Evolutionary conservation across 2,888 invertebrate species (phyloP).

Genomic region (Drosophila gaucha): DNA sequence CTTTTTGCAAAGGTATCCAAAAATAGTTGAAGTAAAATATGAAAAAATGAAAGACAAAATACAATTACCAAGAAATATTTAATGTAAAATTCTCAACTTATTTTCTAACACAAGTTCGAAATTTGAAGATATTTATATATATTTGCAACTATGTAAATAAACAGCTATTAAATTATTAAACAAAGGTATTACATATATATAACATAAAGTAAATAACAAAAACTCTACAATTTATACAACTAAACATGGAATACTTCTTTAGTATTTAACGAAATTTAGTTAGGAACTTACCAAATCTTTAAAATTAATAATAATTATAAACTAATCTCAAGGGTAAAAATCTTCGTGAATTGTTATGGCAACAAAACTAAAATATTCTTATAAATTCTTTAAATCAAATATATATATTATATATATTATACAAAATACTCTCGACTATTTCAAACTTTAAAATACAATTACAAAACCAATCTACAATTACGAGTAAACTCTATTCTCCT

Average conservation of each 20-base stretch:
- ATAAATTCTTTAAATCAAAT: slow-evolving; percentile 54
- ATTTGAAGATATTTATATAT: slow-evolving; percentile 6
- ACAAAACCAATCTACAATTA: slow-evolving; percentile 42
- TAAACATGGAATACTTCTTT: slow-evolving; percentile 19
- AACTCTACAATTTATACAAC: slow-evolving; percentile 69
- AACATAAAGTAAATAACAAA: slow-evolving; percentile 2
- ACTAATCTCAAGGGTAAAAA: slow-evolving; percentile 56
- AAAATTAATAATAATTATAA: slow-evolving; percentile 31
- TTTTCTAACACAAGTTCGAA: slow-evolving; percentile 5
- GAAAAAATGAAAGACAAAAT: neutral
- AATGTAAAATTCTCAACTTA: neutral
- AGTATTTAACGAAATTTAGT: slow-evolving; percentile 59
- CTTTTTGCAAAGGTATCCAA: too few species aligned
- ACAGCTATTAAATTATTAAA: slow-evolving; percentile 3
- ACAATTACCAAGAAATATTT: slow-evolving; percentile 3
- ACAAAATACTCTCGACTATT: slow-evolving; percentile 58
- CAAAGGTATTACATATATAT: slow-evolving; percentile 39
- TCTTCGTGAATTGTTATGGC: slow-evolving; percentile 50
- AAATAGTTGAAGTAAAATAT: too few species aligned
- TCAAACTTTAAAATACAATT: slow-evolving; percentile 38
- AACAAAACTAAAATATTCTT: slow-evolving; percentile 62
- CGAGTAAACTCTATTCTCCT: slow-evolving; percentile 58
- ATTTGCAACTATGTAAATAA: slow-evolving; percentile 23
- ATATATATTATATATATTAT: slow-evolving; percentile 17
- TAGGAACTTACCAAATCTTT: slow-evolving; percentile 70